Percentiles rank a stretch among this genome's conserved stretches.
These are phyloP conservation scores for Leptatherina wallacei DNA, from an alignment of 2,797 vertebrate genomes.

Conservation along the genomic window DNA sequence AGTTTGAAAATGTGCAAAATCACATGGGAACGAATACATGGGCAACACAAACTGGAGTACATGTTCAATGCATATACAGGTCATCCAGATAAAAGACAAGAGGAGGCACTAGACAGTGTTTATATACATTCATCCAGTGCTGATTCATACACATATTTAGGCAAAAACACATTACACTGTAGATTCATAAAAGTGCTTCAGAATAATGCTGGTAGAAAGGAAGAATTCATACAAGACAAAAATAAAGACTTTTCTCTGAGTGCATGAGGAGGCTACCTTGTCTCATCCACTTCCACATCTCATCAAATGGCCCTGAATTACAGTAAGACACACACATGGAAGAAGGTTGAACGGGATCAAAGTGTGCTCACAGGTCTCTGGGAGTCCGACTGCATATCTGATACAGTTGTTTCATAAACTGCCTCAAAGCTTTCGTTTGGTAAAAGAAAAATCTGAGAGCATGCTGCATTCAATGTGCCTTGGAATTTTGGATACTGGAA, in stretches of 20 bases:
- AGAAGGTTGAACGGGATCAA: not conserved
- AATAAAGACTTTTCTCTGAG: not conserved
- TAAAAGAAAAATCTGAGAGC: not conserved
- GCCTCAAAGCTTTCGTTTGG: not conserved
- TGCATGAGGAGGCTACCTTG: not conserved
- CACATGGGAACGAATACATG: conserved; percentile 11
- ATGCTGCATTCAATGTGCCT: not conserved
- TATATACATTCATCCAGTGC: conserved; percentile 59
- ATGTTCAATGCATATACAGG: conserved; percentile 1
- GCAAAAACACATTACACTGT: conserved; percentile 23
- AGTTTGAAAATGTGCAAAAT: conserved; percentile 47
- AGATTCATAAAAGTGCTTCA: conserved; percentile 56
- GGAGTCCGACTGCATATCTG: not conserved
- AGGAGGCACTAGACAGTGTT: conserved; percentile 51
- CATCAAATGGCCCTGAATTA: not conserved
- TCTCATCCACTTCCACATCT: not conserved
- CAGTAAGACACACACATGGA: not conserved
- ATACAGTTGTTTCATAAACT: not conserved
- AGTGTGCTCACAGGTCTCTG: not conserved
- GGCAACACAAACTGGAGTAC: not conserved
- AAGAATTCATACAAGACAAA: not conserved
- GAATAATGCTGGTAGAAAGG: conserved; percentile 10
- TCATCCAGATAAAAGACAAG: conserved; percentile 5
- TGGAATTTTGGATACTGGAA: not conserved
- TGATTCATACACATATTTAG: conserved; percentile 28